Conservation (phyloP, 2,888 invertebrate genomes). For the Octonoba sinensis region DNA sequence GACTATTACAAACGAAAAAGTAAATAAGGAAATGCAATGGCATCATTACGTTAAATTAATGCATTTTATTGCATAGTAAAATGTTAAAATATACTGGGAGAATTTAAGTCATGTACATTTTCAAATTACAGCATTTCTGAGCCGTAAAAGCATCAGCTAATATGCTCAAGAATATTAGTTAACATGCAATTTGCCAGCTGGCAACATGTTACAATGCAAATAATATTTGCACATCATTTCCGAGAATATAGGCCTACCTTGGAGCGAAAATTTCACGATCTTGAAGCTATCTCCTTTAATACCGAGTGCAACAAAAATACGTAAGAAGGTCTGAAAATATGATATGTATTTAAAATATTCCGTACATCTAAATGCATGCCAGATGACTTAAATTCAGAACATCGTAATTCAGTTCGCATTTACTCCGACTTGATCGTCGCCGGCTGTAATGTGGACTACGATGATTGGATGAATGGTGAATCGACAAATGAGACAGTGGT, state of each 20-base stretch:
- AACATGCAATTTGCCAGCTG: slow-evolving; percentile 48
- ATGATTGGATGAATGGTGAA: slow-evolving; percentile 57
- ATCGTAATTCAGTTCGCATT: slow-evolving; percentile 21
- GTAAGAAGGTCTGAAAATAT: slow-evolving; percentile 16
- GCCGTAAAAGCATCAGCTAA: no score
- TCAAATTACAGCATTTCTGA: no score
- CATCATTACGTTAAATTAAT: no score
- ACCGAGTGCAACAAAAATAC: slow-evolving; percentile 16
- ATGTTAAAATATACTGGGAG: no score
- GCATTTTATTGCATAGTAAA: no score
- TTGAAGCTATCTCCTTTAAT: background rate
- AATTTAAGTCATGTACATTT: no score
- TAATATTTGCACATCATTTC: slow-evolving; percentile 6
- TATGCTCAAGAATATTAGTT: background rate
- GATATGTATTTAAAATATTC: slow-evolving; percentile 26
- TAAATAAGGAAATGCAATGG: no score
- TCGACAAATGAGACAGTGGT: slow-evolving; percentile 30
- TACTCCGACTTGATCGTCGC: slow-evolving; percentile 44
- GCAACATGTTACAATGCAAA: slow-evolving; percentile 43
- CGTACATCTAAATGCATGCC: slow-evolving; percentile 57
- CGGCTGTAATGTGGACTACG: slow-evolving; percentile 54
- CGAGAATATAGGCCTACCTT: slow-evolving; percentile 1
- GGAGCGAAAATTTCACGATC: background rate
- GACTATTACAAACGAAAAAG: no score
- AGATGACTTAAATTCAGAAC: slow-evolving; percentile 23